These are phyloP conservation scores for Pseudomugil tenellus DNA, from an alignment of 2,797 vertebrate genomes.

Conservation along the genomic window DNA sequence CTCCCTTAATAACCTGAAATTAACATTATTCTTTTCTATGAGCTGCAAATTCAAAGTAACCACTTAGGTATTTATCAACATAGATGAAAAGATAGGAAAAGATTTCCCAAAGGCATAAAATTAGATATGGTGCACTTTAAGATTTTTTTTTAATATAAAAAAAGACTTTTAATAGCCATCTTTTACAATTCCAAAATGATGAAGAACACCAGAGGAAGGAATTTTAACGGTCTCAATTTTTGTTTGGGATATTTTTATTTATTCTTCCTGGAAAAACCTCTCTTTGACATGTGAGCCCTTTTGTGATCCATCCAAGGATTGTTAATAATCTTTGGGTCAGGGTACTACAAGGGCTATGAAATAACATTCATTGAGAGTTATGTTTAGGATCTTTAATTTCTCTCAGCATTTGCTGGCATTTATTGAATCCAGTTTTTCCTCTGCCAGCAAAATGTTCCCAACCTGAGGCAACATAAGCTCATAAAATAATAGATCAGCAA, in stretches of 20 bases:
- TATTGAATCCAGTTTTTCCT: not conserved
- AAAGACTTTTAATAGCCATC: not conserved
- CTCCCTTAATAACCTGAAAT: not conserved
- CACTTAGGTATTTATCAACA: slow-evolving; percentile 53
- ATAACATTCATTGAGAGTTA: not conserved
- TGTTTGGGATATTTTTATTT: not conserved
- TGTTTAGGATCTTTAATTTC: not conserved
- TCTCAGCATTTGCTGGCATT: not conserved
- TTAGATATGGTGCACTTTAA: not conserved
- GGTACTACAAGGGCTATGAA: not conserved
- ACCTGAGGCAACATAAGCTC: not conserved
- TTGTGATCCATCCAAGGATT: not conserved
- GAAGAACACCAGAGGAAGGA: not conserved
- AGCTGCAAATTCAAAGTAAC: slow-evolving; percentile 37
- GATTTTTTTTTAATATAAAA: too few species aligned
- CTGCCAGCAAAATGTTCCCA: not conserved
- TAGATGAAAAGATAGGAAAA: not conserved
- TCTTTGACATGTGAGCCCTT: not conserved
- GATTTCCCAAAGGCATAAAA: not conserved
- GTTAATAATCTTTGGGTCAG: not conserved
- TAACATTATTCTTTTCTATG: slow-evolving; percentile 14
- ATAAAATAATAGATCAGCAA: not conserved
- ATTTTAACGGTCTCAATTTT: not conserved
- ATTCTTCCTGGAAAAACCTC: not conserved
- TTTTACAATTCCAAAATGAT: not conserved